Base-by-base conservation (phyloP, 1,140 invertebrate genomes). In the Aplysia californica region DNA sequence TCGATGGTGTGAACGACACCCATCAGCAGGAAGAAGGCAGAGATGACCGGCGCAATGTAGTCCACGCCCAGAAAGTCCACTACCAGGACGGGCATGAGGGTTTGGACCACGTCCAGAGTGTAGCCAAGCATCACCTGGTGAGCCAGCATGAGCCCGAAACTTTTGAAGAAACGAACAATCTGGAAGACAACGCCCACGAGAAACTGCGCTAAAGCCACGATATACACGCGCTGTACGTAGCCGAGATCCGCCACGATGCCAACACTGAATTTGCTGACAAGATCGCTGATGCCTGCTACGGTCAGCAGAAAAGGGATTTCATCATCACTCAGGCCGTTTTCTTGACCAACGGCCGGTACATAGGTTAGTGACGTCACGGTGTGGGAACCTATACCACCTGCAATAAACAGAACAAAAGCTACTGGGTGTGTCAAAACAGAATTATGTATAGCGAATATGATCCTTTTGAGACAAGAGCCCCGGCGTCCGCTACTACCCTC, bases 11-110 rank as follows among this genome's bases (percentile, higher is more conserved):
- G 1, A 15, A 58, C 23, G 50, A 35, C 18, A 3, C 69, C 69
- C n/a, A 56, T 71, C 0, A 71, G 18, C 1, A 71, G 50, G n/a
- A 71, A 56, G 50, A 56, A 71, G 15, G 44, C 69, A 35, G 69
- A 26, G 26, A 71, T 35, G 3, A 71, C 26, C 3, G 55, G 69
- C 10, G 44, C 69, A 31, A 71, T 71, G 33, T 71, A 21, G 21
- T 71, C 31, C 36, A 58, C 2, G 0, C 69, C 69, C n/a, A 71
- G 33, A 2, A 58, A 41, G 50, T 71, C 69, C 3, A 71, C 69
- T 29, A n/a, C 23, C 2, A 71, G 55, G 3, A 55, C 69, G 20
- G 69, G 39, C 0, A 58, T 1, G 18, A 71, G 36, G n/a, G 36
- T 36, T 21, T 71, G 69, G 29, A 58, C 23, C 20, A 71, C 69